These are phyloP conservation scores for Eublepharis macularius DNA, from an alignment of 2,113 vertebrate species.

Conservation along the genomic window DNA sequence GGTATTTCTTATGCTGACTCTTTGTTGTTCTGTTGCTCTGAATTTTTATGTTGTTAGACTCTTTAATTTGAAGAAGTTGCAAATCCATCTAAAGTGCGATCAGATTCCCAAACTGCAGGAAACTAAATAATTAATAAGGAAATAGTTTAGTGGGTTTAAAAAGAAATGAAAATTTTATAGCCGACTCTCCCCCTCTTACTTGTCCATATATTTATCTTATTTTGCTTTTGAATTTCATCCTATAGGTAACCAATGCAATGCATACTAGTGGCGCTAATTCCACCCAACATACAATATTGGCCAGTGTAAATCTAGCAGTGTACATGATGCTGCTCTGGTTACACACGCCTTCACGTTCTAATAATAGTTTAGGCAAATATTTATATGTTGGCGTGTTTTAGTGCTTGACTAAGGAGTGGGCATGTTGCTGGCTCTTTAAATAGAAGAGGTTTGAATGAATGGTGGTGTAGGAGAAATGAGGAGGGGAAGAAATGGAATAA, in stretches of 20 bases:
- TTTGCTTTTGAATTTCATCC: background rate
- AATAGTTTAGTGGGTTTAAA: no score
- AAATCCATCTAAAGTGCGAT: no score
- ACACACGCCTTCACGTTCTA: slow-evolving; percentile 16
- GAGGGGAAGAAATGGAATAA: slow-evolving; percentile 50
- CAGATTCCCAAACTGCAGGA: no score
- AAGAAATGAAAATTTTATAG: no score
- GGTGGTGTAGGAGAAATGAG: slow-evolving; percentile 34
- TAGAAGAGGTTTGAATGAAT: slow-evolving; percentile 48
- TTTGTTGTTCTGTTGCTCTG: no score
- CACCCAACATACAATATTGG: slow-evolving; percentile 9
- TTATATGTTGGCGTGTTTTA: slow-evolving; percentile 53
- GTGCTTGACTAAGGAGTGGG: slow-evolving; percentile 32
- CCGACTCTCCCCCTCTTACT: no score
- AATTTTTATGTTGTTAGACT: no score
- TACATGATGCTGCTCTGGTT: slow-evolving; percentile 28
- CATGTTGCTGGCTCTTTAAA: slow-evolving; percentile 54
- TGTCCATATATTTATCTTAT: background rate
- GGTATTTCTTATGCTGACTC: no score
- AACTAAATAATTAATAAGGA: no score
- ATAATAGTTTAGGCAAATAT: slow-evolving; percentile 65
- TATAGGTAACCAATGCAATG: background rate
- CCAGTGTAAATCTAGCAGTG: slow-evolving; percentile 8
- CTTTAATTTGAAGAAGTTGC: no score
- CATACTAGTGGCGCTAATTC: background rate